These are phyloP conservation scores for Nettapus auritus DNA, from an alignment of 2,113 vertebrate species.

Conservation along the genomic window DNA sequence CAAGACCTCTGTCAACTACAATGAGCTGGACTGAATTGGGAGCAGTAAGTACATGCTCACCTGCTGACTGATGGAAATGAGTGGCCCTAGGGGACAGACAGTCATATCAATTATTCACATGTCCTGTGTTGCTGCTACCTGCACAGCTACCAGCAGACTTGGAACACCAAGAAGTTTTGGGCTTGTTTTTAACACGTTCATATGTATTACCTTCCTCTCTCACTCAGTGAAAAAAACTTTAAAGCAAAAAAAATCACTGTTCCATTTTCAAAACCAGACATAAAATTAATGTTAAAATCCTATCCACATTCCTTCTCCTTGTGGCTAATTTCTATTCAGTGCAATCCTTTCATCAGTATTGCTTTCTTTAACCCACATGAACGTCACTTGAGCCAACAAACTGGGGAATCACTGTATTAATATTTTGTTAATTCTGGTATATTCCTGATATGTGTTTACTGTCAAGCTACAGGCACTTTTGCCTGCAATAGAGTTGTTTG, in stretches of 20 bases:
- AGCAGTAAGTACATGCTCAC: conserved; percentile 46
- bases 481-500: background rate
- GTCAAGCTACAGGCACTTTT: background rate
- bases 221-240: background rate
- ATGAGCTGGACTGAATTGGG: conserved; percentile 45
- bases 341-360: background rate
- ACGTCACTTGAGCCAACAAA: background rate
- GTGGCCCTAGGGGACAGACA: conserved; percentile 51
- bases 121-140: conserved; percentile 38
- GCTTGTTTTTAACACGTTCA: conserved; percentile 55
- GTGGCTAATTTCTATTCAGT: background rate
- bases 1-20: conserved; percentile 31
- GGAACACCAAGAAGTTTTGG: conserved; percentile 33
- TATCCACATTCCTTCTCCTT: background rate
- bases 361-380: background rate
- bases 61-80: conserved; percentile 74
- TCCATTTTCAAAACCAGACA: conserved; percentile 11
- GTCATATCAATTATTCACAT: conserved; percentile 76
- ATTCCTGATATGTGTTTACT: background rate
- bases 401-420: background rate
- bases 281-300: background rate
- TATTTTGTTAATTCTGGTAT: background rate
- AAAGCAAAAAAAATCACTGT: conserved; percentile 6
- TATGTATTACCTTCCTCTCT: conserved; percentile 10
- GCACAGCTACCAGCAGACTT: conserved; percentile 17